These are phyloP conservation scores for Diabrotica virgifera DNA, from an alignment of 1,140 invertebrate genomes.

Conservation along the genomic window DNA sequence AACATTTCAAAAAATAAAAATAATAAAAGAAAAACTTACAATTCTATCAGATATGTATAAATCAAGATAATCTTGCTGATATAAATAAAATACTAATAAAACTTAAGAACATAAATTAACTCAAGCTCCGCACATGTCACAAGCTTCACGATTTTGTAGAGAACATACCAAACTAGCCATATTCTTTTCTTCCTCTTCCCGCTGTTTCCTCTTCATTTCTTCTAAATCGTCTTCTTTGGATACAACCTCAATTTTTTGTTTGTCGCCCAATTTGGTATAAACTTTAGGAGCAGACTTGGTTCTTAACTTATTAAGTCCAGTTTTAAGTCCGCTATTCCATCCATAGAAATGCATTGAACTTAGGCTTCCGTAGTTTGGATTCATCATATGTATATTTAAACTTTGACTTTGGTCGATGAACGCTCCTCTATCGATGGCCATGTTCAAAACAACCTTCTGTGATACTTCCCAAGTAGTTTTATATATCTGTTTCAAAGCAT, in stretches of 20 bases:
- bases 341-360: constrained; percentile 98
- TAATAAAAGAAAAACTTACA: too few relatives aligned
- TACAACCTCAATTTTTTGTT: constrained; percentile 64
- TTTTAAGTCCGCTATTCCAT: constrained; percentile 96
- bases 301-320: constrained; percentile 98
- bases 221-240: constrained; percentile 33
- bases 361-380: constrained; percentile 89
- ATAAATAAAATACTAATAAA: too few relatives aligned
- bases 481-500: constrained; percentile 87
- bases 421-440: constrained; percentile 96
- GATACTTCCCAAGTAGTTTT: constrained; percentile 99
- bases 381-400: constrained; percentile 93
- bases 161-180: constrained; percentile 83
- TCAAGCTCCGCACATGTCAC: constrained; percentile 72
- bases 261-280: constrained; percentile 97
- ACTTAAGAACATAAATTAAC: neutral
- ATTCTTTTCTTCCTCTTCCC: constrained; percentile 55
- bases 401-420: constrained; percentile 99
- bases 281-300: constrained; percentile 95
- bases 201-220: constrained; percentile 30
- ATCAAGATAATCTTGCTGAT: too few relatives aligned
- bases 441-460: constrained; percentile 90
- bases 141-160: constrained; percentile 87
- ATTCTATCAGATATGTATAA: too few relatives aligned
- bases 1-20: too few relatives aligned